These are phyloP conservation scores for Chaenocephalus aceratus DNA, from an alignment of 2,113 vertebrate genomes.

Conservation along the genomic window DNA sequence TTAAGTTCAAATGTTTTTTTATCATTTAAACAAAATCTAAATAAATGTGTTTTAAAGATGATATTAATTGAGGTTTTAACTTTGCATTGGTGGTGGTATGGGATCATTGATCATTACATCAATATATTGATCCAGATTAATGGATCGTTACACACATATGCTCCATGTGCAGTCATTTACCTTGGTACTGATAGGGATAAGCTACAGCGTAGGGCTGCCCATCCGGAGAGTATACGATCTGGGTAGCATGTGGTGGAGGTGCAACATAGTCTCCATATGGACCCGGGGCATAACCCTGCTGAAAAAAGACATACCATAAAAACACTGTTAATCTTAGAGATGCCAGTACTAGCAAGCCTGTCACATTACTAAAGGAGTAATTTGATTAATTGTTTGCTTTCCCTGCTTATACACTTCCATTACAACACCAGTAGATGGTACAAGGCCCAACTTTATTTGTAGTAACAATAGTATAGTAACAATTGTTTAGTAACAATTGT, in stretches of 20 bases:
- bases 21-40: no score
- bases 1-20: no score
- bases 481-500: no score
- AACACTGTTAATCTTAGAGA: neutral
- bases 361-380: neutral
- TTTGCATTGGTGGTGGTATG: no score
- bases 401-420: neutral
- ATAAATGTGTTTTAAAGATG: no score
- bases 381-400: neutral
- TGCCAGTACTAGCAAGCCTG: neutral
- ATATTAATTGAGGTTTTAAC: no score
- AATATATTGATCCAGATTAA: no score
- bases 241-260: constrained; percentile 71
- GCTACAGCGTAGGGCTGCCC: constrained; percentile 81
- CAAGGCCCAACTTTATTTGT: neutral
- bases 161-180: constrained; percentile 42
- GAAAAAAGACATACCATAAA: neutral
- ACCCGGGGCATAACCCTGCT: constrained; percentile 77
- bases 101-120: no score
- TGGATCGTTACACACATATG: no score
- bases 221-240: constrained; percentile 80
- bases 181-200: constrained; percentile 83
- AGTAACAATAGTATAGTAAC: no score
- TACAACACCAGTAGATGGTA: constrained; percentile 24
- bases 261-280: constrained; percentile 79